Conservation (phyloP, 2,797 vertebrate species). For the Uromys caudimaculatus region DNA sequence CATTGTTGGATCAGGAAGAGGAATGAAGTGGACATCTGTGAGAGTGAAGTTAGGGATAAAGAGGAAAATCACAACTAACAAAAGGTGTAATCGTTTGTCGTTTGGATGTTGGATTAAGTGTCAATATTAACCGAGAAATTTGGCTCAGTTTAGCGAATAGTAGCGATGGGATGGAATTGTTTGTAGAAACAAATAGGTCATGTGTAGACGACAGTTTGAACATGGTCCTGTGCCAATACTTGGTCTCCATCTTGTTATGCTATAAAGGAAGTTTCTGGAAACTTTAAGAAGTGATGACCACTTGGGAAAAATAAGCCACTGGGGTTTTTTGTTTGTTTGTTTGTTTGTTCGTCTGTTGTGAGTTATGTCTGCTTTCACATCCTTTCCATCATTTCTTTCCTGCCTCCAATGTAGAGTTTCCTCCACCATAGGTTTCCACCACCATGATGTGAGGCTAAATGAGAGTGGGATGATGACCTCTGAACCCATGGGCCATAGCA, state of each 20-base stretch:
- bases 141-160: neutral
- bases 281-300: neutral
- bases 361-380: neutral
- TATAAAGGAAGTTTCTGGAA: neutral
- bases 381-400: neutral
- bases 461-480: fast-evolving
- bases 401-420: neutral
- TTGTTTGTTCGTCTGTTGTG: neutral
- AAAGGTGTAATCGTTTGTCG: neutral
- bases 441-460: neutral
- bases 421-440: neutral
- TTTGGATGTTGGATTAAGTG: neutral
- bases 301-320: neutral
- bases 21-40: neutral
- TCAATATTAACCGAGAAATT: neutral
- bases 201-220: neutral
- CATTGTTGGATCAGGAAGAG: neutral
- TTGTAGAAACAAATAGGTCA: neutral
- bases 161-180: neutral
- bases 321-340: neutral
- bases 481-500: neutral
- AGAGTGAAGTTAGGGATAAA: neutral
- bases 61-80: neutral
- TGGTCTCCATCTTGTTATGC: neutral
- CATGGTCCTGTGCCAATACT: neutral